Evolutionary conservation across 2,888 invertebrate species (phyloP), one percentile per base, ranked within the genome.

Genomic region (Cabera pusaria): DNA sequence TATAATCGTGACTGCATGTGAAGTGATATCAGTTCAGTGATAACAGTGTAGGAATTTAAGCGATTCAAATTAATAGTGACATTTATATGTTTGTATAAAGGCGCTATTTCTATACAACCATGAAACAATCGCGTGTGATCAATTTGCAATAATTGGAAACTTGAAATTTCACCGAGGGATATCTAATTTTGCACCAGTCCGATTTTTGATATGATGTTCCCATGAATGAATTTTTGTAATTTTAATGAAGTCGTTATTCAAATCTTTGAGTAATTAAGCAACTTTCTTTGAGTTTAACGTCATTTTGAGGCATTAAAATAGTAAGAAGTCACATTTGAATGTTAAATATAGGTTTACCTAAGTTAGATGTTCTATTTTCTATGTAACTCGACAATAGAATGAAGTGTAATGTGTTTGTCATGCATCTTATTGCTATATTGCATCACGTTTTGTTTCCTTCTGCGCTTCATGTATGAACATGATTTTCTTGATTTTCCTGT

Each of bases 141-240:
- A 37, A 52, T 62, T 59, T 39, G 45, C 7, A 7, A 18, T 40
- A 34, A 44, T 45, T 41, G 48, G 43, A 44, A 52, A 72, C 72
- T 79, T 75, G 73, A 58, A 44, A 61, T 63, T 59, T 69, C 64
- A 67, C 64, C 61, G 57, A 56, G 63, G 53, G 46, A 57, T 50
- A 64, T 68, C 55, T 65, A 64, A 69, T 71, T 65, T 58, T 44
- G 34, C 41, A 29, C 35, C n/a, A n/a, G n/a, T n/a, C 58, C 58
- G 56, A 51, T 44, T 60, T 66, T 60, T 44, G 50, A 51, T 60
- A 54, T 52, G 50, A 57, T 72, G 59, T 65, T 74, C 71, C 62
- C 71, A 75, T 64, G 69, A 59, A 40, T 24, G 47, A 44, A 56
- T 10, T 58, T 55, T 44, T 36, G 35, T 49, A 52, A 50, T 53